A percentile compares a stretch with the other conserved stretches of the same genome.
These are phyloP conservation scores for Halesus radiatus DNA, from an alignment of 1,140 invertebrate genomes.

Conservation along the genomic window DNA sequence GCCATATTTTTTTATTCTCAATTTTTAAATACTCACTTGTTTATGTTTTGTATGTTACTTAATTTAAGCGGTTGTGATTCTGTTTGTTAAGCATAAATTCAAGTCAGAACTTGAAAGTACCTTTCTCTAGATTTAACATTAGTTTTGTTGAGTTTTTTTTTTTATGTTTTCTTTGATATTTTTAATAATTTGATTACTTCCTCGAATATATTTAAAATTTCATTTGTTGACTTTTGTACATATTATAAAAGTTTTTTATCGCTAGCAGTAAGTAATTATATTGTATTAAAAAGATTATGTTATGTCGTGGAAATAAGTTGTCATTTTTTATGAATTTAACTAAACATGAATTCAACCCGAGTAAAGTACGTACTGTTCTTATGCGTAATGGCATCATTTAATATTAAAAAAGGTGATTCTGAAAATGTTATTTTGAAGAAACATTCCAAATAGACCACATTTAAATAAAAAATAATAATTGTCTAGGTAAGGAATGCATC, in stretches of 20 bases:
- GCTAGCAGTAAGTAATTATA: constrained; percentile 1
- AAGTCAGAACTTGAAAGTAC: constrained; percentile 52
- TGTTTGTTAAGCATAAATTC: constrained; percentile 45
- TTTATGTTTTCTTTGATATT: constrained; percentile 17
- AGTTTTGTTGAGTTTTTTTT: constrained; percentile 36
- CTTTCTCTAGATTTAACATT: constrained; percentile 37
- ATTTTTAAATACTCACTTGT: constrained; percentile 52
- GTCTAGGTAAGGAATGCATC: background rate
- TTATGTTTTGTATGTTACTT: constrained; percentile 51
- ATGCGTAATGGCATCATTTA: background rate
- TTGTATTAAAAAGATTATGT: background rate
- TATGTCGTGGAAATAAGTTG: background rate
- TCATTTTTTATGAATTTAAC: background rate
- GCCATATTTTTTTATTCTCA: constrained; percentile 41
- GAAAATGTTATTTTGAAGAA: constrained; percentile 33
- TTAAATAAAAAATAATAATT: background rate
- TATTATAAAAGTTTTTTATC: constrained; percentile 5
- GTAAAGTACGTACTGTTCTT: background rate
- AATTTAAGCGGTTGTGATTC: constrained; percentile 56
- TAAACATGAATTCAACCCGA: background rate
- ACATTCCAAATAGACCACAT: constrained; percentile 39
- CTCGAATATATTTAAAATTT: constrained; percentile 25
- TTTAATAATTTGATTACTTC: constrained; percentile 27
- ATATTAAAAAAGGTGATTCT: background rate
- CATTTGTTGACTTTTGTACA: constrained; percentile 17